Evolutionary conservation across 2,113 vertebrate species (phyloP).

Genomic region (Rutilus rutilus): DNA sequence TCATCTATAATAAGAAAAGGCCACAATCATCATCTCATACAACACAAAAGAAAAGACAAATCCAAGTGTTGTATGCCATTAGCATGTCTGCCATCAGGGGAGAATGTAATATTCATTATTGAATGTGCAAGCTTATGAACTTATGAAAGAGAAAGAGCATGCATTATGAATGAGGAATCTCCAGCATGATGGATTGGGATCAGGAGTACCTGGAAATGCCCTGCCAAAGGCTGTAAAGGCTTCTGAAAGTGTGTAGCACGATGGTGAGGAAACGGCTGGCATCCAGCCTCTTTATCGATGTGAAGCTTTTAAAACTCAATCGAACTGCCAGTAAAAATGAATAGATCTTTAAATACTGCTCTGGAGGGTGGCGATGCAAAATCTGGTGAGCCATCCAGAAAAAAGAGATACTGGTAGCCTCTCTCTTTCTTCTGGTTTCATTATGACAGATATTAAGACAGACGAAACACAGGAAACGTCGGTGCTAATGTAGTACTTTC

Average conservation of each 20-base stretch:
- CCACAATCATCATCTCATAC: background rate
- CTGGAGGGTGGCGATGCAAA: background rate
- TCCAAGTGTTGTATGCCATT: slow-evolving; percentile 36
- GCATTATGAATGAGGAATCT: slow-evolving; percentile 46
- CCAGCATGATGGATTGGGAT: slow-evolving; percentile 17
- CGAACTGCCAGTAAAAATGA: slow-evolving; percentile 44
- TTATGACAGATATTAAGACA: background rate
- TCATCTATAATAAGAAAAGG: background rate
- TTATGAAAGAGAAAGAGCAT: slow-evolving; percentile 37
- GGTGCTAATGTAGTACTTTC: slow-evolving; percentile 13
- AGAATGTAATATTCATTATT: slow-evolving; percentile 43
- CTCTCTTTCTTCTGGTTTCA: slow-evolving; percentile 1
- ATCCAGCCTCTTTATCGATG: slow-evolving; percentile 4
- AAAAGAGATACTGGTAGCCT: background rate
- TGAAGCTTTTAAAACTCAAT: slow-evolving; percentile 23
- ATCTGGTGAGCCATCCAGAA: slow-evolving; percentile 17
- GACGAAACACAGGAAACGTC: background rate
- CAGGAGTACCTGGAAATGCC: slow-evolving; percentile 49
- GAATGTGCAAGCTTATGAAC: slow-evolving; percentile 44
- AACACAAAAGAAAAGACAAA: slow-evolving; percentile 25
- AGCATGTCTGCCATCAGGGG: slow-evolving; percentile 29
- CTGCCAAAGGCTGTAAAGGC: slow-evolving; percentile 36
- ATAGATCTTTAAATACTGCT: slow-evolving; percentile 50
- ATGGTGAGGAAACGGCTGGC: background rate
- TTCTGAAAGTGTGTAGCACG: background rate